Base-by-base conservation (phyloP, 2,888 invertebrate species). In the Dicyrtoma fusca region DNA sequence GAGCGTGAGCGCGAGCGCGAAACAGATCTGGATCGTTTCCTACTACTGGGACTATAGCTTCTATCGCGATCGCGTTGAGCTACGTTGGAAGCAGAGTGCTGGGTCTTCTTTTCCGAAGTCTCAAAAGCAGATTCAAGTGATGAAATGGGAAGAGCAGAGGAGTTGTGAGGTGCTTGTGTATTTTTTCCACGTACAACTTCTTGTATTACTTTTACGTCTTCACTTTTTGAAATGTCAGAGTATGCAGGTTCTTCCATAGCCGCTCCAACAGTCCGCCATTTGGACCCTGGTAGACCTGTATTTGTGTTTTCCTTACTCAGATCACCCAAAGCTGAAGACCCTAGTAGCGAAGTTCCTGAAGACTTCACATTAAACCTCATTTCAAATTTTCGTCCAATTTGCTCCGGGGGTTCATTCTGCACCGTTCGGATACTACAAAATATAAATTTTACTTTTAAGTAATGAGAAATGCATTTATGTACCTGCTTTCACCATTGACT, bases 351-450 rank as follows among this genome's bases (percentile, higher is more conserved):
- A 13, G 61, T 25, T 44, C 71, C 69, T 11, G 69, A 21, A 6
- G 53, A 17, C 49, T 53, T 66, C 17, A 34, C 19, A 8, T 26
- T 68, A 53, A 79, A 75, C 49, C 75, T 77, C 76, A 76, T 78
- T 59, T 76, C 78, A 72, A 78, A 79, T 49, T 76, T 77, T 5
- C 26, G 23, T 59, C 71, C 59, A 23, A 53, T n/a, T 11, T n/a
- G 19, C 17, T 68, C 68, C 4, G 75, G 55, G 34, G 64, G 47
- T 21, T 76, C 71, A 66, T 79, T 79, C 10, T 68, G 61, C 4
- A 79, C 77, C 17, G 79, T 79, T 10, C 77, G 70, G 0, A 77
- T 73, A 21, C 79, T 79, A 55, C 1, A 63, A 69, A 8, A n/a
- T n/a, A n/a, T n/a, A n/a, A n/a, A n/a, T n/a, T n/a, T n/a, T n/a